Percentiles rank a stretch among this genome's conserved stretches.
phyloP scores from a whole-genome alignment of 2,113 vertebrate genomes.

The mouse (Mus musculus) region DNA sequence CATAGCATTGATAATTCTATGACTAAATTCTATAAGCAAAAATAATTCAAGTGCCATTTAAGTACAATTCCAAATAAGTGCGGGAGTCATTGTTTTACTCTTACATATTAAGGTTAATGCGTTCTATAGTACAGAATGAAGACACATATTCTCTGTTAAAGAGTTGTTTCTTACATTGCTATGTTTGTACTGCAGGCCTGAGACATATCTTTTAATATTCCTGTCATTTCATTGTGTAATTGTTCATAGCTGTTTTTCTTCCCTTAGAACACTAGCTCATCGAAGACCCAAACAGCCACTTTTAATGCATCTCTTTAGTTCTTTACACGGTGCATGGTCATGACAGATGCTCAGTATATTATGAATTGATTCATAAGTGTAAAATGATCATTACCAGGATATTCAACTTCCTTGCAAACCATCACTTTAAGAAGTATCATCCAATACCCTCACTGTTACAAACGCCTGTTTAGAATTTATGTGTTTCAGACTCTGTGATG shows the following conservation, averaged over 20 bases:
- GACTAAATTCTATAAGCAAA: neutral
- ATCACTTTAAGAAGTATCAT: neutral
- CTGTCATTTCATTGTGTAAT: neutral
- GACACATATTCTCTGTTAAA: neutral
- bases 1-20: neutral
- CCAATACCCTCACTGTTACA: neutral
- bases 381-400: neutral
- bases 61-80: neutral
- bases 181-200: neutral
- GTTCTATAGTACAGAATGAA: neutral
- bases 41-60: neutral
- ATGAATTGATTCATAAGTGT: constrained; percentile 4
- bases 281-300: neutral
- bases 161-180: neutral
- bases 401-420: neutral
- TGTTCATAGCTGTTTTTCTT: neutral
- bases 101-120: neutral
- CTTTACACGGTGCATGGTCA: neutral
- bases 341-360: neutral
- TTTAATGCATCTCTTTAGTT: neutral
- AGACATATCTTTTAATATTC: neutral
- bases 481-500: neutral
- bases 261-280: neutral
- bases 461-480: neutral
- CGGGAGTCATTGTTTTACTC: neutral